These are phyloP conservation scores for Steinernema khuongi DNA, from an alignment of 1,140 invertebrate genomes.

Conservation along the genomic window DNA sequence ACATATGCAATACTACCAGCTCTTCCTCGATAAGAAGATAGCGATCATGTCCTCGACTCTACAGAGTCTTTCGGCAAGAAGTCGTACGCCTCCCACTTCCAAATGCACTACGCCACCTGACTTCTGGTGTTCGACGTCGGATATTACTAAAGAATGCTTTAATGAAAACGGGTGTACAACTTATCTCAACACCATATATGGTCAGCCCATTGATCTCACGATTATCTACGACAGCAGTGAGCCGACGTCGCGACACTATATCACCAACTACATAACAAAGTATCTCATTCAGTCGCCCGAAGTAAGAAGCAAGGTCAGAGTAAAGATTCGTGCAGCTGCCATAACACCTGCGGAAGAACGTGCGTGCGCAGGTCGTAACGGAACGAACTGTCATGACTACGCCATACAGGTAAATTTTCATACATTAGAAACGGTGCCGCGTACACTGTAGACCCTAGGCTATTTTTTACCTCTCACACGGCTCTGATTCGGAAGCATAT, in stretches of 20 bases:
- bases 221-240: not conserved
- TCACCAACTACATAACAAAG: not conserved
- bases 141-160: not conserved
- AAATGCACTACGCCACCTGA: constrained; percentile 1
- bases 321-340: not conserved
- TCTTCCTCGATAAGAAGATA: not conserved
- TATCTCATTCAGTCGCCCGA: not conserved
- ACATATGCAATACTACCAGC: not conserved
- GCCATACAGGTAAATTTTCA: not conserved
- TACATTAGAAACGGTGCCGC: no score
- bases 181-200: not conserved
- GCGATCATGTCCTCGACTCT: not conserved
- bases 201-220: not conserved
- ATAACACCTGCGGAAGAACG: not conserved
- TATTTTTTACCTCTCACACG: no score
- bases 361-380: not conserved
- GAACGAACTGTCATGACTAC: not conserved
- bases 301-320: not conserved
- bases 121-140: not conserved
- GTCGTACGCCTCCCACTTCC: not conserved
- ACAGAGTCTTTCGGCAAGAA: not conserved
- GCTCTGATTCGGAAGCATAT: no score
- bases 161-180: not conserved
- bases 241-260: not conserved
- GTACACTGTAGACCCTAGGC: no score